Conservation (phyloP, 2,797 vertebrate genomes). For the Malacoctenus gilli region DNA sequence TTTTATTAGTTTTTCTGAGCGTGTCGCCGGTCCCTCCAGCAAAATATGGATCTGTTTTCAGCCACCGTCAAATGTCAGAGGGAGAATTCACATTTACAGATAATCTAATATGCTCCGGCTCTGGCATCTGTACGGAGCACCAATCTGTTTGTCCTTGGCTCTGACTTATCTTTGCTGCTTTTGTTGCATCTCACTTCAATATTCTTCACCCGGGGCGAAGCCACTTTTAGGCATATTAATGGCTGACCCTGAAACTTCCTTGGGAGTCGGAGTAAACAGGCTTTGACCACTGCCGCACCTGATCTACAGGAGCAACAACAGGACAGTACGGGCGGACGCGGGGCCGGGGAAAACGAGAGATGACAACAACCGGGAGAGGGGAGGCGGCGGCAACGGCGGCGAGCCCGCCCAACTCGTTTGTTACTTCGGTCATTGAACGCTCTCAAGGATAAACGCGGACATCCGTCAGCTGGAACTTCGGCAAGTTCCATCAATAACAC, state of each 20-base stretch:
- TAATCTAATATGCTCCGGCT: slow-evolving; percentile 69
- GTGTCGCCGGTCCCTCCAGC: slow-evolving; percentile 36
- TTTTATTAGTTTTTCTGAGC: slow-evolving; percentile 40
- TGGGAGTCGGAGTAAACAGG: slow-evolving; percentile 53
- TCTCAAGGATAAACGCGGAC: too few species aligned
- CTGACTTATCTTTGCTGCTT: slow-evolving; percentile 63
- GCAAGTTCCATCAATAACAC: too few species aligned
- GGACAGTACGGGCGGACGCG: slow-evolving; percentile 1
- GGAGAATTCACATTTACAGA: slow-evolving; percentile 61
- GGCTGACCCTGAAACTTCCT: slow-evolving; percentile 68
- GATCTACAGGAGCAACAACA: slow-evolving; percentile 7
- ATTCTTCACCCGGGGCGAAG: slow-evolving; percentile 64
- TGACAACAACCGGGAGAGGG: neutral
- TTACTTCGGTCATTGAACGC: too few species aligned
- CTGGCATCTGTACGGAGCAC: slow-evolving; percentile 52
- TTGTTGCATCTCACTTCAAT: slow-evolving; percentile 69
- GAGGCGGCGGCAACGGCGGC: too few species aligned
- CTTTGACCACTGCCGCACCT: slow-evolving; percentile 39
- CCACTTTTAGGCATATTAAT: slow-evolving; percentile 72
- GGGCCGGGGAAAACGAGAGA: slow-evolving; percentile 19
- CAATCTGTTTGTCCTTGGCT: slow-evolving; percentile 73
- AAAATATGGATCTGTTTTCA: slow-evolving; percentile 57
- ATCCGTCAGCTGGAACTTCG: too few species aligned
- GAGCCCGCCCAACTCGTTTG: neutral
- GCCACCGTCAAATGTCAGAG: slow-evolving; percentile 46